phyloP scores from a whole-genome alignment of 2,888 invertebrate species.

The Lottia gigantea region DNA sequence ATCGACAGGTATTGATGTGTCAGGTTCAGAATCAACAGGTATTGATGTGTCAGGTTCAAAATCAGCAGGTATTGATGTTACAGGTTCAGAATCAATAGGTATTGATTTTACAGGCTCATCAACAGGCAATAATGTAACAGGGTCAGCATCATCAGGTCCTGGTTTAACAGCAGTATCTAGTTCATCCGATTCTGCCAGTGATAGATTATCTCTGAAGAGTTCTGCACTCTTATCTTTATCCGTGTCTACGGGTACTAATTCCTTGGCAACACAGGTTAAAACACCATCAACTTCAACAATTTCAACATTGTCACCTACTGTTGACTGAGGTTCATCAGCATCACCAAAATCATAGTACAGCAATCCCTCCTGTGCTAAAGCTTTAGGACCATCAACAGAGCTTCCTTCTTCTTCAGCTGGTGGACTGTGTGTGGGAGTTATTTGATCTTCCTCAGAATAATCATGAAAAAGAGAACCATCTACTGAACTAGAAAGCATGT shows the following conservation, averaged over 20 bases:
- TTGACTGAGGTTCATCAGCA: neutral
- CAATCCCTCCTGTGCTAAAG: conserved; percentile 1
- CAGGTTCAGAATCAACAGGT: no score
- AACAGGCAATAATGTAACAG: no score
- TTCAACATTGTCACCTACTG: neutral
- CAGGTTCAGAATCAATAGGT: no score
- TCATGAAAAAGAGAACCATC: neutral
- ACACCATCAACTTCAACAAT: neutral
- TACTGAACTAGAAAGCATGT: neutral
- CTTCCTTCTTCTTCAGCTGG: neutral
- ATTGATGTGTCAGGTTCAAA: no score
- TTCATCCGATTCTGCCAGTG: no score
- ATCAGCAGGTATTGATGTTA: no score
- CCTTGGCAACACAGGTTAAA: neutral
- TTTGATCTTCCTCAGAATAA: neutral
- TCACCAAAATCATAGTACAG: conserved; percentile 3
- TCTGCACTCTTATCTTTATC: neutral
- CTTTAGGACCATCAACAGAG: neutral
- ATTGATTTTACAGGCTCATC: no score
- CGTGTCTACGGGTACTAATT: neutral
- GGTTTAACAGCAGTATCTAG: no score
- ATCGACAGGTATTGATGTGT: no score
- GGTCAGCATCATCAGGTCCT: no score
- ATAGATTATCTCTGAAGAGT: no score
- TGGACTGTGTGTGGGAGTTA: neutral